phyloP scores from a whole-genome alignment of 2,797 vertebrate genomes.

The Darevskia nairensis region DNA sequence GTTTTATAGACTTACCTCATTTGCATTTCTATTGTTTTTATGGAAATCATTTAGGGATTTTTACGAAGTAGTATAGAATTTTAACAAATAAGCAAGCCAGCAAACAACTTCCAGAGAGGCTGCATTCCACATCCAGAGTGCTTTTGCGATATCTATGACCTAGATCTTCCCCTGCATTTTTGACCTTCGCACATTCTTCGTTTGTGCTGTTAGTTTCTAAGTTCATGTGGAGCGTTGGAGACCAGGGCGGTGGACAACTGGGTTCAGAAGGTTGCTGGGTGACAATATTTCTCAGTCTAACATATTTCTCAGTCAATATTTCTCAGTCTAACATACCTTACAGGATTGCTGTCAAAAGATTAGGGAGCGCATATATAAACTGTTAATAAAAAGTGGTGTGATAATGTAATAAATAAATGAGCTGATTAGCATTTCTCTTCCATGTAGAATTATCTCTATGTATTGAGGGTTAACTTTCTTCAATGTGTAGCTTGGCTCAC shows the following conservation, averaged over 20 bases:
- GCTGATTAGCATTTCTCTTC: not conserved
- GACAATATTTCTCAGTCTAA: too few species aligned
- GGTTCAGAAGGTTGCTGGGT: not conserved
- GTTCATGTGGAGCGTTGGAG: not conserved
- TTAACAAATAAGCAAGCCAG: too few species aligned
- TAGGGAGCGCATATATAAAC: too few species aligned
- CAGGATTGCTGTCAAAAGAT: too few species aligned
- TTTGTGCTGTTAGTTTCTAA: not conserved
- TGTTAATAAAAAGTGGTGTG: not conserved
- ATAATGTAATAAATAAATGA: not conserved
- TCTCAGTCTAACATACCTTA: too few species aligned
- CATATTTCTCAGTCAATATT: too few species aligned
- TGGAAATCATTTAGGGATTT: too few species aligned
- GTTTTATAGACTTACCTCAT: too few species aligned
- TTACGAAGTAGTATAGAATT: too few species aligned
- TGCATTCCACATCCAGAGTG: too few species aligned
- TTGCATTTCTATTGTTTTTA: too few species aligned
- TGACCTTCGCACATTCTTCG: not conserved
- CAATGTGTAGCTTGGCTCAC: not conserved
- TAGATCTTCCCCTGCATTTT: not conserved
- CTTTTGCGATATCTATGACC: not conserved
- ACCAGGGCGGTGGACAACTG: not conserved
- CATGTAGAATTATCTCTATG: not conserved
- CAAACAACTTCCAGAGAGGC: too few species aligned
- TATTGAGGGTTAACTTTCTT: not conserved